These are phyloP conservation scores for Zosterops japonicus DNA, from an alignment of 2,113 vertebrate species.

Conservation along the genomic window DNA sequence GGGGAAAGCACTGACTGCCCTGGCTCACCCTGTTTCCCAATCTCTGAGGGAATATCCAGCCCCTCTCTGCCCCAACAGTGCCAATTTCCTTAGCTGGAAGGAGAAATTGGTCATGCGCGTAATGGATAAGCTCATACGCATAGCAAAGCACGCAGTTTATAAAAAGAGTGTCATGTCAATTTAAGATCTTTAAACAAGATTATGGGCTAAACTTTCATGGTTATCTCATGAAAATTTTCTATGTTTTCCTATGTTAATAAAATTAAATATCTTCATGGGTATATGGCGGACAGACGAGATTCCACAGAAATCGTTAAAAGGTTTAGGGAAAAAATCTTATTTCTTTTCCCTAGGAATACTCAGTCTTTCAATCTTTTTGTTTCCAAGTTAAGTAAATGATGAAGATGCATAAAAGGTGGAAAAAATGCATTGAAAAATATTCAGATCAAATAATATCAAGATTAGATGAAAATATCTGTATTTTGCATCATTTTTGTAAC, in stretches of 20 bases:
- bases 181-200: neutral
- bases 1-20: neutral
- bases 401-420: neutral
- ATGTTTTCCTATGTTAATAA: neutral
- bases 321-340: neutral
- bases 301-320: neutral
- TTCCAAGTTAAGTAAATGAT: neutral
- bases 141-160: neutral
- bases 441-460: neutral
- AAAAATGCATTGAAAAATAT: neutral
- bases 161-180: neutral
- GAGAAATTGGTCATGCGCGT: neutral
- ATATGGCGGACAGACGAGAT: neutral
- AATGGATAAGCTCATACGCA: fast-evolving
- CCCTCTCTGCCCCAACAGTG: neutral
- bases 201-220: neutral
- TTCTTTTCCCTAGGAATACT: neutral
- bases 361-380: neutral
- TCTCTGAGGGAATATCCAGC: neutral
- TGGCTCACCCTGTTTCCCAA: neutral
- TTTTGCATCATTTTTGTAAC: neutral
- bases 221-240: neutral
- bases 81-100: neutral
- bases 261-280: neutral
- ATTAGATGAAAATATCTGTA: neutral